Evolutionary conservation across 2,888 invertebrate genomes (phyloP).

Genomic region (Spialia ferax): DNA sequence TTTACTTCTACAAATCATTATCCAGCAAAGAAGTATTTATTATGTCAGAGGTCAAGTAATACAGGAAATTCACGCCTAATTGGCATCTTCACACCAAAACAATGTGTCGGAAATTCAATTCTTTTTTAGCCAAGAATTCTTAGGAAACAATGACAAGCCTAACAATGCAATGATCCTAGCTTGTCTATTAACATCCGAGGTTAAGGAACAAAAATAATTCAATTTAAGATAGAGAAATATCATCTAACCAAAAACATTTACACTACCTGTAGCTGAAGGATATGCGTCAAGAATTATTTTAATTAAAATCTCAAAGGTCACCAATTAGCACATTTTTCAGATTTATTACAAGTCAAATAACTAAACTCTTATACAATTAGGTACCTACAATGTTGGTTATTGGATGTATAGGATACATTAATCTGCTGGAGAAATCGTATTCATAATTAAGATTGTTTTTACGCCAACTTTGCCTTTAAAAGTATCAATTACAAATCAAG

Average conservation of each 20-base stretch:
- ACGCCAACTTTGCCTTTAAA: neutral
- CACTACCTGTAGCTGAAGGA: too few species aligned
- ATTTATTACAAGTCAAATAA: neutral
- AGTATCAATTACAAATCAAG: slow-evolving; percentile 18
- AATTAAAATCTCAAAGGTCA: neutral
- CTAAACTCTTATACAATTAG: neutral
- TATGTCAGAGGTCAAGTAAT: slow-evolving; percentile 54
- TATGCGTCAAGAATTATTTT: neutral
- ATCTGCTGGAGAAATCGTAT: slow-evolving; percentile 15
- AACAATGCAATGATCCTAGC: slow-evolving; percentile 55
- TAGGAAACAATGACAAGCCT: slow-evolving; percentile 61
- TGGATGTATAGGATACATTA: neutral
- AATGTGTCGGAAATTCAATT: slow-evolving; percentile 62
- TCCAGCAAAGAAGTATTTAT: neutral
- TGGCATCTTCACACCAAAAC: slow-evolving; percentile 53
- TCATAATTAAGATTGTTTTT: slow-evolving; percentile 1
- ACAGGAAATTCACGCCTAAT: slow-evolving; percentile 55
- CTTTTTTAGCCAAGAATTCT: slow-evolving; percentile 49
- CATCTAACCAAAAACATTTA: too few species aligned
- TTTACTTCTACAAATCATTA: neutral
- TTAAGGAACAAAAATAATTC: slow-evolving; percentile 11
- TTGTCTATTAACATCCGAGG: slow-evolving; percentile 51
- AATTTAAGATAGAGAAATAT: neutral
- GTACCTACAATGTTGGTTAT: neutral
- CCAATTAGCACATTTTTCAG: neutral